Evolutionary conservation across 2,797 vertebrate species (phyloP).

Genomic region (Chaetodon trifasciatus): DNA sequence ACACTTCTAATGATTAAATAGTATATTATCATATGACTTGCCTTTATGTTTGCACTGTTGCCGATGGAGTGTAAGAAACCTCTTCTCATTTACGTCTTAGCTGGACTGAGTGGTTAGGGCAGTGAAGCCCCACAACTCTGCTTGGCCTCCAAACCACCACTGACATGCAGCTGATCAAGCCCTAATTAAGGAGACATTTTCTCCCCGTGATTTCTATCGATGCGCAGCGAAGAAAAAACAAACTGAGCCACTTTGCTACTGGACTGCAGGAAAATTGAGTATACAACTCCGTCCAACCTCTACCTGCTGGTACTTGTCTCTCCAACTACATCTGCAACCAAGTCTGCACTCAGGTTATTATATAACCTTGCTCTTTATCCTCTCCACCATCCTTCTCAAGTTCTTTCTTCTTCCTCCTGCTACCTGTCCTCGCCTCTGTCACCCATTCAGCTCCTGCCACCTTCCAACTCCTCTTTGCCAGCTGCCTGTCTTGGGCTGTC

Average conservation of each 20-base stretch:
- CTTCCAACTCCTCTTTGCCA: conserved; percentile 59
- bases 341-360: conserved; percentile 11
- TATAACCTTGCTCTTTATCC: conserved; percentile 38
- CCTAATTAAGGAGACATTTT: conserved; percentile 99
- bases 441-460: conserved; percentile 56
- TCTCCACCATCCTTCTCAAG: conserved; percentile 5
- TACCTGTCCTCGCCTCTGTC: conserved; percentile 54
- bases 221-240: conserved; percentile 86
- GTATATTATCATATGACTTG: not conserved
- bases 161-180: conserved; percentile 94
- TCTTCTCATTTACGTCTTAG: conserved; percentile 58
- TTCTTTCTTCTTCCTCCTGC: conserved; percentile 23
- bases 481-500: conserved; percentile 76
- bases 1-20: not conserved
- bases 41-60: conserved; percentile 17
- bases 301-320: conserved; percentile 39
- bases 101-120: conserved; percentile 58
- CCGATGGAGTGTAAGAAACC: conserved; percentile 42
- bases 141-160: conserved; percentile 87
- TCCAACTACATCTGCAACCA: conserved; percentile 2
- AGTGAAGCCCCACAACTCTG: conserved; percentile 63
- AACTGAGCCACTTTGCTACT: conserved; percentile 90
- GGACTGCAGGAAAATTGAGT: conserved; percentile 87
- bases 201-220: conserved; percentile 97
- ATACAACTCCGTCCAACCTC: conserved; percentile 55